A percentile compares a stretch with the other conserved stretches of the same genome.
These are phyloP conservation scores for Melopsittacus undulatus DNA, from an alignment of 2,797 vertebrate genomes.

Conservation along the genomic window DNA sequence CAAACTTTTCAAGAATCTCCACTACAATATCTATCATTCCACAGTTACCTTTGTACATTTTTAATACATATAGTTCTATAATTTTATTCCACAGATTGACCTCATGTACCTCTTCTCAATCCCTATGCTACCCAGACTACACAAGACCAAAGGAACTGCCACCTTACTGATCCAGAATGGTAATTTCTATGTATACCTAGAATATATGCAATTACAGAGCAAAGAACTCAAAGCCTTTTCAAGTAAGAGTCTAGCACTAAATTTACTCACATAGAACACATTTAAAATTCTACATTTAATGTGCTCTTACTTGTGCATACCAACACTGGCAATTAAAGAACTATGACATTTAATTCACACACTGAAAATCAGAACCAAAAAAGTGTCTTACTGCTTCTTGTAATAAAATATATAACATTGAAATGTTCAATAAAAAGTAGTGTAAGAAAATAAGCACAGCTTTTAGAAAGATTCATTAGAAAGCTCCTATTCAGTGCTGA, in stretches of 20 bases:
- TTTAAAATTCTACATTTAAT: neutral
- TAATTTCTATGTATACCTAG: neutral
- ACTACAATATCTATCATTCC: neutral
- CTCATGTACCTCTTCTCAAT: neutral
- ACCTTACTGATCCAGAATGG: neutral
- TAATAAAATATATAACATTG: neutral
- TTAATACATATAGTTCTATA: neutral
- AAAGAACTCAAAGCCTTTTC: neutral
- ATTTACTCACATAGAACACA: neutral
- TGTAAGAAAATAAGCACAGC: neutral
- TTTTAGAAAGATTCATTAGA: neutral
- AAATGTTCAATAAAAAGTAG: neutral
- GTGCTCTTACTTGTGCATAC: neutral
- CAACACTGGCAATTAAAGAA: neutral
- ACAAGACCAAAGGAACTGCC: neutral
- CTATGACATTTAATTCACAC: neutral
- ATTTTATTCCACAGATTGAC: neutral
- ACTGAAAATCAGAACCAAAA: neutral
- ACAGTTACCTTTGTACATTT: neutral
- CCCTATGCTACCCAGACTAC: neutral
- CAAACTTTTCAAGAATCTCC: neutral
- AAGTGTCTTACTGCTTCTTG: neutral
- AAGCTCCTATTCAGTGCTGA: neutral
- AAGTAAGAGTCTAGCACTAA: neutral
- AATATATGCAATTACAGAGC: neutral